Evolutionary conservation across 2,888 invertebrate species (phyloP).

Genomic region (Chirona hameri): DNA sequence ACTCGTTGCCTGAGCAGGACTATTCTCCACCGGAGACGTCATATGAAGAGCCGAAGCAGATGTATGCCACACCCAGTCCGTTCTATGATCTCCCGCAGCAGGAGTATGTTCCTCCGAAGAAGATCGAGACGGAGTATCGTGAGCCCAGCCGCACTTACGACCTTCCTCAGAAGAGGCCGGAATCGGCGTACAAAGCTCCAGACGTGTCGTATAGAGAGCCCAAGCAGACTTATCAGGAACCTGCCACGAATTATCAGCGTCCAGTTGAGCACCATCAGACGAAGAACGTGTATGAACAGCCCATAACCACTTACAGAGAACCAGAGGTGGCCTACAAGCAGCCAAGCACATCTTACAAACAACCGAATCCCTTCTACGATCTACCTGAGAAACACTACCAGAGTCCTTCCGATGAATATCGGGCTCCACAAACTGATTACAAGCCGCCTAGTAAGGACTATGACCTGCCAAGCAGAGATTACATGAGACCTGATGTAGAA

Average conservation of each 20-base stretch:
- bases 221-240: background rate
- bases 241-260: background rate
- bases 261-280: background rate
- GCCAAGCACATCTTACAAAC: background rate
- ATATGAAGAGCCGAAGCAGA: background rate
- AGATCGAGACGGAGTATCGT: background rate
- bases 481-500: background rate
- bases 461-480: background rate
- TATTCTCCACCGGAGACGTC: background rate
- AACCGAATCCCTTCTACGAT: background rate
- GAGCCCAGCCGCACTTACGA: background rate
- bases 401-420: background rate
- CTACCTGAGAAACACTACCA: background rate
- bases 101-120: background rate
- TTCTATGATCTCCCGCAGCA: slow-evolving; percentile 5
- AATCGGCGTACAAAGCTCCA: background rate
- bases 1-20: background rate
- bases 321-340: background rate
- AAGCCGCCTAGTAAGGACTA: background rate
- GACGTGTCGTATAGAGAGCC: background rate
- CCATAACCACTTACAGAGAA: background rate
- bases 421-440: background rate
- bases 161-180: background rate
- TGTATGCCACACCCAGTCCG: background rate
- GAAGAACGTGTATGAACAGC: background rate